These are phyloP conservation scores for Zeuzera pyrina DNA, from an alignment of 2,888 invertebrate genomes.

Conservation along the genomic window DNA sequence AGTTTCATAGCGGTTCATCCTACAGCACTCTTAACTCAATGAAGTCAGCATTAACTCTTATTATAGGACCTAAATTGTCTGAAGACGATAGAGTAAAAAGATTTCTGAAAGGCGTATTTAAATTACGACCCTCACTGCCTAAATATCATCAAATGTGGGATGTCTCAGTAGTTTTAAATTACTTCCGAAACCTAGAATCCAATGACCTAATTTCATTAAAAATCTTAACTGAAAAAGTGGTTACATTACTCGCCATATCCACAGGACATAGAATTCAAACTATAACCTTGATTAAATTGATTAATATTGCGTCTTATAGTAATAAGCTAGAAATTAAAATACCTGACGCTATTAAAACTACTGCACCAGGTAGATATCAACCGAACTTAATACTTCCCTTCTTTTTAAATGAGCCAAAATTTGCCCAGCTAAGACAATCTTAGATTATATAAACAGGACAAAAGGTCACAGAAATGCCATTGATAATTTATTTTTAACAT, in stretches of 20 bases:
- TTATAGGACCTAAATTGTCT: constrained; percentile 6
- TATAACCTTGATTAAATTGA: constrained; percentile 5
- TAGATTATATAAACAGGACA: neutral
- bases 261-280: neutral
- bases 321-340: constrained; percentile 7
- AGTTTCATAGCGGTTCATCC: constrained; percentile 9
- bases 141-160: constrained; percentile 15
- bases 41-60: constrained; percentile 10
- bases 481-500: neutral
- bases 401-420: neutral
- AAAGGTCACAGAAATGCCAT: neutral
- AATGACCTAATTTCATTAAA: neutral
- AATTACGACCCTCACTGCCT: constrained; percentile 10
- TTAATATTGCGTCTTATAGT: constrained; percentile 2
- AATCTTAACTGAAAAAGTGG: neutral
- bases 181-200: constrained; percentile 2
- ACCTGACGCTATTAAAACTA: too few species aligned
- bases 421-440: neutral
- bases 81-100: constrained; percentile 6
- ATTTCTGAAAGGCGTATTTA: constrained; percentile 15
- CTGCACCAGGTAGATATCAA: too few species aligned
- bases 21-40: constrained; percentile 10
- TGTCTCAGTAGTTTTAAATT: constrained; percentile 7
- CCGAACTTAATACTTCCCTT: constrained; percentile 3
- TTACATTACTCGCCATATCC: neutral